Conservation (phyloP, 2,888 invertebrate species). For the Polyommatus icarus region DNA sequence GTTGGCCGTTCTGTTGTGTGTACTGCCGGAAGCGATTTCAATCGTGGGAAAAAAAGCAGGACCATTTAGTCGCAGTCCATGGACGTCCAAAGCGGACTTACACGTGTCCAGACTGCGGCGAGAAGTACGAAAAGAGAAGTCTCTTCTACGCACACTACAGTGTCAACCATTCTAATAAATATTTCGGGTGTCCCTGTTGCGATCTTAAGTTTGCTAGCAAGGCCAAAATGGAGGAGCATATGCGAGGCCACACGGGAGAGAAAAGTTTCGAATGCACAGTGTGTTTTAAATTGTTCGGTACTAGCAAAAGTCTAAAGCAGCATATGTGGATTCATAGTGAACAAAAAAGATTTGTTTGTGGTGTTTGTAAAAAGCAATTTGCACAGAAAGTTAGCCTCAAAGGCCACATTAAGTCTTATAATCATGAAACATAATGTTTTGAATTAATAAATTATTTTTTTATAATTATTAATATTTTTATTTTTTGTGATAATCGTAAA, state of each 20-base stretch:
- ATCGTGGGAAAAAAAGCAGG: conserved; percentile 64
- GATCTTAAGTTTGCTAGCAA: conserved; percentile 57
- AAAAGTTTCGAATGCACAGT: conserved; percentile 66
- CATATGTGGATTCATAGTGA: conserved; percentile 71
- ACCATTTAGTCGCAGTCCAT: conserved; percentile 56
- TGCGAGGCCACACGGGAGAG: conserved; percentile 72
- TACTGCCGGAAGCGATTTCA: conserved; percentile 63
- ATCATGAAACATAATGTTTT: conserved; percentile 49
- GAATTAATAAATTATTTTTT: background rate
- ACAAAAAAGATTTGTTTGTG: conserved; percentile 59
- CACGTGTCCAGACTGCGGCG: conserved; percentile 60
- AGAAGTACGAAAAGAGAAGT: conserved; percentile 53
- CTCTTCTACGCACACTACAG: conserved; percentile 62
- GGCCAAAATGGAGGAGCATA: conserved; percentile 62
- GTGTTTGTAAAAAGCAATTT: conserved; percentile 61
- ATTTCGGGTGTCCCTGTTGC: conserved; percentile 57
- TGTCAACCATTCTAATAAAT: conserved; percentile 58
- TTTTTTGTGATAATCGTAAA: no score
- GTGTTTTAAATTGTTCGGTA: conserved; percentile 73
- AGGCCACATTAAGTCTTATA: conserved; percentile 57
- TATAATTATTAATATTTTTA: no score
- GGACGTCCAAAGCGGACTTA: conserved; percentile 52
- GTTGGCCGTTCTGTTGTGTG: conserved; percentile 61
- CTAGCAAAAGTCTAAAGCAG: conserved; percentile 66
- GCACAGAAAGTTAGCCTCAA: conserved; percentile 67